Conservation (phyloP, 2,888 invertebrate genomes). For the Chrysolina haemoptera region DNA sequence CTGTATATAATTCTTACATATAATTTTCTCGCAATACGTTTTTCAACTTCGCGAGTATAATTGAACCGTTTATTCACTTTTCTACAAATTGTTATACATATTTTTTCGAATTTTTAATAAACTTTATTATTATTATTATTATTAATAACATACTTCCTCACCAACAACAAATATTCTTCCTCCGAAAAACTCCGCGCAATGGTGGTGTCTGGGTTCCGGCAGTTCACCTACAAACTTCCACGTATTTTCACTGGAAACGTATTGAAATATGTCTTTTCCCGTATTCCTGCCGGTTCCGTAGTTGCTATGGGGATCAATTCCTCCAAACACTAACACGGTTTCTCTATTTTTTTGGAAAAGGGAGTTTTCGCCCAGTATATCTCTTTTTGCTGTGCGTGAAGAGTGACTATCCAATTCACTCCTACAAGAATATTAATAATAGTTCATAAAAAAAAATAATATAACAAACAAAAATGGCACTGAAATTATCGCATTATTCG, state of each 20-base stretch:
- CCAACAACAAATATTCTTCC: slow-evolving; percentile 80
- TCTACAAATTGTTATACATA: no score
- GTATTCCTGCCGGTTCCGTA: slow-evolving; percentile 74
- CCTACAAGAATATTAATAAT: slow-evolving; percentile 10
- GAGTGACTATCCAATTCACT: neutral
- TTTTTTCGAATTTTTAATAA: no score
- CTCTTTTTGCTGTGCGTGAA: slow-evolving; percentile 34
- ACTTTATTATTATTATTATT: no score
- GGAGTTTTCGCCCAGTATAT: slow-evolving; percentile 50
- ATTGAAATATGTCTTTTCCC: slow-evolving; percentile 76
- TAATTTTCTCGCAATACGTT: no score
- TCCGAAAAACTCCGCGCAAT: slow-evolving; percentile 76
- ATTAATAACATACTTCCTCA: slow-evolving; percentile 59
- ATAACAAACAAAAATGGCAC: neutral
- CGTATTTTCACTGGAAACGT: slow-evolving; percentile 74
- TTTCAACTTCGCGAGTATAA: no score
- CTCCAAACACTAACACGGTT: slow-evolving; percentile 79
- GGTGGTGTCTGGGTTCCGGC: slow-evolving; percentile 81
- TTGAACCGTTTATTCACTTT: no score
- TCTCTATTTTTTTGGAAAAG: slow-evolving; percentile 64
- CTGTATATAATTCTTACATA: no score
- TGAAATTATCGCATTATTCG: no score
- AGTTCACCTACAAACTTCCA: slow-evolving; percentile 80
- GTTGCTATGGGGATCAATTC: slow-evolving; percentile 76
- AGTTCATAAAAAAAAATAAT: neutral